A percentile compares a stretch with the other conserved stretches of the same genome.
These are phyloP conservation scores for Cottus gobio DNA, from an alignment of 2,113 vertebrate species.

Conservation along the genomic window DNA sequence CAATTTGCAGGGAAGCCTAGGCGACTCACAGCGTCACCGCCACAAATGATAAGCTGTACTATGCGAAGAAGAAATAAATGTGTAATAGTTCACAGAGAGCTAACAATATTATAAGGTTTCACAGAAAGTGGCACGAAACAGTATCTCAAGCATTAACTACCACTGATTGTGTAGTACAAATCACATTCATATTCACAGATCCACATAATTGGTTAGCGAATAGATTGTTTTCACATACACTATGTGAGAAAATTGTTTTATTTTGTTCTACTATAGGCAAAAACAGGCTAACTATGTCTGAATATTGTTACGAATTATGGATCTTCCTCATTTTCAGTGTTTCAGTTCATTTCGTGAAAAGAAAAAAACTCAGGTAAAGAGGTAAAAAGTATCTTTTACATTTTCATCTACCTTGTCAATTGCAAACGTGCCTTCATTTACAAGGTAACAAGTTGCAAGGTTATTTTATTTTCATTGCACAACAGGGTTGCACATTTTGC, in stretches of 20 bases:
- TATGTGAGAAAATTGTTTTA: not conserved
- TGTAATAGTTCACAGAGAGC: not conserved
- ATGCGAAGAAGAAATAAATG: constrained; percentile 4
- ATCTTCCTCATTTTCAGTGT: no score
- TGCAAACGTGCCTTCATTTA: no score
- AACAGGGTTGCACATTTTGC: not conserved
- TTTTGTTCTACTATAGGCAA: not conserved
- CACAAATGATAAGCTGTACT: not conserved
- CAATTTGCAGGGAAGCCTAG: not conserved
- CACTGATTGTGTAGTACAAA: not conserved
- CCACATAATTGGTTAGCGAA: not conserved
- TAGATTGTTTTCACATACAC: not conserved
- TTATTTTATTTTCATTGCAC: not conserved
- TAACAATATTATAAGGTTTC: not conserved
- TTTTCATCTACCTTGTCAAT: no score
- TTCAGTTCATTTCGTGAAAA: no score
- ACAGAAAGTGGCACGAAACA: not conserved
- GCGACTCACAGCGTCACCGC: not conserved
- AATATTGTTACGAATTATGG: no score
- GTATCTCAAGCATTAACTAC: not conserved
- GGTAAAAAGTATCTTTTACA: not conserved
- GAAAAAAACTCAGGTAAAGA: no score
- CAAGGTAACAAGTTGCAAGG: not conserved
- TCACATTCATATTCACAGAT: constrained; percentile 9
- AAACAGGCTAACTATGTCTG: no score